Evolutionary conservation across 2,888 invertebrate genomes (phyloP).

Genomic region (Phoenoteleia sp.): DNA sequence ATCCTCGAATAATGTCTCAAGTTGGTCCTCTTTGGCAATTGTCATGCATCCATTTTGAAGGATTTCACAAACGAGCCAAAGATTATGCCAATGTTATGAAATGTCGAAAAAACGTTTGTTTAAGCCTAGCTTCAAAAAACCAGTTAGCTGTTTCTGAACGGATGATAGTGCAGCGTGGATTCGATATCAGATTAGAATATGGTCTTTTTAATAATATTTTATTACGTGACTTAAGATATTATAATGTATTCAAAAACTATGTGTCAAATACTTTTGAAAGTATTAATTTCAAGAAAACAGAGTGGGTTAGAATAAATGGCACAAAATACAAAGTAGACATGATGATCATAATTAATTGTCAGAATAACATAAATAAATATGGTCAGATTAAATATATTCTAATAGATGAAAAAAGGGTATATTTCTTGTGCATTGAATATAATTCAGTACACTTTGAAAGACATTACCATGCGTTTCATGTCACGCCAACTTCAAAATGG

Average conservation of each 20-base stretch:
- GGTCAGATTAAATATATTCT: conserved; percentile 19
- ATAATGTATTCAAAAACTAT: background rate
- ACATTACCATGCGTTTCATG: too few species aligned
- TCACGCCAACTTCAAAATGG: too few species aligned
- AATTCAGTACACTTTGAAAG: background rate
- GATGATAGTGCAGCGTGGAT: conserved; percentile 35
- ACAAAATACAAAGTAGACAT: conserved; percentile 15
- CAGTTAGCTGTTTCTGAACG: conserved; percentile 51
- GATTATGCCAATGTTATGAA: conserved; percentile 29
- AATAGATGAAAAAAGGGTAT: background rate
- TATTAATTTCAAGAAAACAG: background rate
- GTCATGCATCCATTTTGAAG: conserved; percentile 62
- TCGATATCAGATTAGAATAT: conserved; percentile 40
- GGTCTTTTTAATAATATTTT: conserved; percentile 19
- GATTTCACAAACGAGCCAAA: conserved; percentile 57
- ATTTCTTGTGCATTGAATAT: background rate
- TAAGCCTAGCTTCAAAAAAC: conserved; percentile 56
- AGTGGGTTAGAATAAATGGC: background rate
- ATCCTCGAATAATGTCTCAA: conserved; percentile 54
- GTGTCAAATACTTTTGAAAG: background rate
- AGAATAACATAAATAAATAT: background rate
- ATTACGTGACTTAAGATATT: too few species aligned
- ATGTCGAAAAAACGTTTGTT: conserved; percentile 57
- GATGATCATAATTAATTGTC: background rate
- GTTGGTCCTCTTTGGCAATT: conserved; percentile 56